Evolutionary conservation across 2,113 vertebrate species (phyloP), one percentile per base, ranked within the genome.

Genomic region (Amazona guildingii): DNA sequence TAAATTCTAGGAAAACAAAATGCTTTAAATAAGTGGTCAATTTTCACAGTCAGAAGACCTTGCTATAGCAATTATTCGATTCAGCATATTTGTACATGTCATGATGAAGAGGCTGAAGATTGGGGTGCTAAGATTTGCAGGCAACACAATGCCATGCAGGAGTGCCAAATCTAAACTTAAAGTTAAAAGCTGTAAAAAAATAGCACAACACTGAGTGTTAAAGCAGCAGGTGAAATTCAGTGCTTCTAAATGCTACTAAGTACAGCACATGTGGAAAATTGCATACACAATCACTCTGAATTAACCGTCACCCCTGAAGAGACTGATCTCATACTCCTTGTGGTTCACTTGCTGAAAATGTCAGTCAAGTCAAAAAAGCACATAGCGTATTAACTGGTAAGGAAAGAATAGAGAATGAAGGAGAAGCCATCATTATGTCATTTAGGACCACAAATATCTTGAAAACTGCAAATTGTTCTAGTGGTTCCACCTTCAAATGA

Each of bases 31-130:
- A 91, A 91, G 29, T 41, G 69, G 73, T 72, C 80, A 86, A 51
- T 92, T 94, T 95, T 78, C 77, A 82, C 62, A 72, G 78, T 86
- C 73, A 91, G 55, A 95, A 79, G 69, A 64, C 62, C 57, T 94
- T 55, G 61, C 48, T 11, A 39, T 35, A 51, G 39, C 31, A 43
- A 92, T 94, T 86, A 86, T 75, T 91, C 73, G 82, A 73, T 83
- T 94, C 94, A 54, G 80, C 18, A 7, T 35, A 64, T 79, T 82
- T 84, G 66, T 51, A 86, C 91, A 83, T 63, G 73, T 35, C 28
- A 37, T 29, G 23, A 61, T 76, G 24, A 94, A 91, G 83, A 92
- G 33, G 10, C 19, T 55, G 55, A 83, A 66, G 62, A 79, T 3
- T 49, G 57, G 27, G 52, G 31, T 35, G 43, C 59, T 29, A 83